phyloP scores from a whole-genome alignment of 2,113 vertebrate species.

The Pollimyrus isidori region DNA sequence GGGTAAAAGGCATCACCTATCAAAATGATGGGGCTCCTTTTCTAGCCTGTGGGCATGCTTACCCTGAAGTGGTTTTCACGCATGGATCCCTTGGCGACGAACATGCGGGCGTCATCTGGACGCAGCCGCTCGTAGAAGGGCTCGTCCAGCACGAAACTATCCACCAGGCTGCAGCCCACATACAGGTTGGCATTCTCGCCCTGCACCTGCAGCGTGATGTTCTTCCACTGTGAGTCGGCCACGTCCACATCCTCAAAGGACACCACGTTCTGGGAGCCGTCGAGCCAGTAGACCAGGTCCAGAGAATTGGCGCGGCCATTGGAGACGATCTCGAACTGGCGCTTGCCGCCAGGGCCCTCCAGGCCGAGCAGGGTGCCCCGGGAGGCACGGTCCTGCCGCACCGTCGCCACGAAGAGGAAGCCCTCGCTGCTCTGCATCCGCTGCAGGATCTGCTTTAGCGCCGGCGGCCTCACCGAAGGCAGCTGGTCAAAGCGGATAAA shows the following conservation, averaged over 20 bases:
- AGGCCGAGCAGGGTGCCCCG: constrained; percentile 79
- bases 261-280: constrained; percentile 70
- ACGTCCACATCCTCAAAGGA: constrained; percentile 91
- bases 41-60: constrained; percentile 30
- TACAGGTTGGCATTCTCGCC: constrained; percentile 82
- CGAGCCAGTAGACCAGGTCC: constrained; percentile 84
- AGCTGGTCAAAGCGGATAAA: constrained; percentile 93
- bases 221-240: constrained; percentile 90
- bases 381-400: constrained; percentile 81
- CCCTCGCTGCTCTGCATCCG: constrained; percentile 74
- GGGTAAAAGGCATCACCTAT: neutral
- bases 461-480: constrained; percentile 67
- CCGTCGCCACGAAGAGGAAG: constrained; percentile 78
- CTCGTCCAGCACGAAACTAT: constrained; percentile 85
- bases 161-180: constrained; percentile 83
- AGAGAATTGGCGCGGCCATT: constrained; percentile 85
- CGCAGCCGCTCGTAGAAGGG: constrained; percentile 84
- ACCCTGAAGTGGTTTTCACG: constrained; percentile 91
- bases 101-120: constrained; percentile 75
- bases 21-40: neutral
- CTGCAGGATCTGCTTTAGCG: constrained; percentile 67
- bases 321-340: constrained; percentile 88
- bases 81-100: constrained; percentile 74
- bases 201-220: constrained; percentile 79
- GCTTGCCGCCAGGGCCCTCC: constrained; percentile 64